Conservation (phyloP, 2,113 vertebrate species). For the Paradoxurus hermaphroditus region DNA sequence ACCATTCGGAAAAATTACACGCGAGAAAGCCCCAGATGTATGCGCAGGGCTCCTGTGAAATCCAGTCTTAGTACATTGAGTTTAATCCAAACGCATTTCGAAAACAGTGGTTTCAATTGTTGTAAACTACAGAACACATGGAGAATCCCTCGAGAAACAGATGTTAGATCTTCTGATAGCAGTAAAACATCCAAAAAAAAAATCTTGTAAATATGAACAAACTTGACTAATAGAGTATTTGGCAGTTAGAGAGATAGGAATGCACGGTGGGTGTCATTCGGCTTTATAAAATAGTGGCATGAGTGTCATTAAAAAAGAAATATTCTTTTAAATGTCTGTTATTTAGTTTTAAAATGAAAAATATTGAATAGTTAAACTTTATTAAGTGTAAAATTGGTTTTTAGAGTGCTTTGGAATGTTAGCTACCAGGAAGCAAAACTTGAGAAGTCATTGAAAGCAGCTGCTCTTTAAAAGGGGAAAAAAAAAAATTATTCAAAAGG, state of each 20-base stretch:
- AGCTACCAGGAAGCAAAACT: constrained; percentile 72
- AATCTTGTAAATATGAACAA: constrained; percentile 69
- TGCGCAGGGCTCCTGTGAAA: constrained; percentile 50
- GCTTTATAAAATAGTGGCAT: constrained; percentile 69
- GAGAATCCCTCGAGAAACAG: constrained; percentile 79
- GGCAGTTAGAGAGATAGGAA: constrained; percentile 67
- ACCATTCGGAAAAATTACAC: constrained; percentile 39
- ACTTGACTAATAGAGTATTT: constrained; percentile 71
- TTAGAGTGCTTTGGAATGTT: constrained; percentile 71
- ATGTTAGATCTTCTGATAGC: constrained; percentile 76
- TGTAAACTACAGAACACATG: constrained; percentile 76
- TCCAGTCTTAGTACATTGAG: constrained; percentile 62
- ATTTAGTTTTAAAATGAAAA: constrained; percentile 84
- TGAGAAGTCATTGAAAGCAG: constrained; percentile 66
- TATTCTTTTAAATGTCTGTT: constrained; percentile 78
- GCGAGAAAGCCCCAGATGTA: background rate
- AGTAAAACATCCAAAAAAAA: constrained; percentile 70
- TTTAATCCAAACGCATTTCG: constrained; percentile 79
- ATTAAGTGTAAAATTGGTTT: constrained; percentile 85
- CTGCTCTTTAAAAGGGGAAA: background rate
- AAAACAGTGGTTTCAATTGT: constrained; percentile 73
- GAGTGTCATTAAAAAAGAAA: constrained; percentile 73
- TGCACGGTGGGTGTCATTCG: constrained; percentile 60
- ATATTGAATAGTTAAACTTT: constrained; percentile 85
- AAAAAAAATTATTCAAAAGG: background rate